Percentiles rank a stretch among this genome's conserved stretches.
phyloP scores from a whole-genome alignment of 2,797 vertebrate species.

The Propithecus perrieri region DNA sequence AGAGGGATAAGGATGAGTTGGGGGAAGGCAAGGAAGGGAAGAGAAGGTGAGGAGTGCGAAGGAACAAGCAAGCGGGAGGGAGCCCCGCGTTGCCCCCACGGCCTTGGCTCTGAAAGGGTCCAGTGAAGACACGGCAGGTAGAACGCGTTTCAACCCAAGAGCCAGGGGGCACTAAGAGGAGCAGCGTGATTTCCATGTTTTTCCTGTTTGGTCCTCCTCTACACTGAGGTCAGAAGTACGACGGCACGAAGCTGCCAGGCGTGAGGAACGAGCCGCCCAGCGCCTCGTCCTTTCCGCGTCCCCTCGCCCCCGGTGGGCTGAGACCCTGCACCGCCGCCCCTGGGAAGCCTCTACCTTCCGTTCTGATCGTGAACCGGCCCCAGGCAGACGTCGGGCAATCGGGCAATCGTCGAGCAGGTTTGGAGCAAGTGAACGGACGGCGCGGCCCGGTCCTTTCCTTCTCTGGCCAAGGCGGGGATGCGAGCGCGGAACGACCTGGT shows the following conservation, averaged over 20 bases:
- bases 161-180: background rate
- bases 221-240: background rate
- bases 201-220: background rate
- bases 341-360: background rate
- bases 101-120: background rate
- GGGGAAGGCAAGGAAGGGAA: background rate
- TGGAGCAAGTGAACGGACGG: background rate
- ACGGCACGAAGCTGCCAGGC: background rate
- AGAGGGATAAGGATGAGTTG: background rate
- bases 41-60: background rate
- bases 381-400: background rate
- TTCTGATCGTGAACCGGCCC: background rate
- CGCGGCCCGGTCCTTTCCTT: background rate
- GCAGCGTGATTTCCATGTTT: background rate
- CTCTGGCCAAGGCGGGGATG: background rate
- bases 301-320: background rate
- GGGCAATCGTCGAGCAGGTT: background rate
- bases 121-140: conserved; percentile 38
- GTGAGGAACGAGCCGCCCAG: background rate
- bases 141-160: background rate
- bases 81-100: accelerated
- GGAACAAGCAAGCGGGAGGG: background rate
- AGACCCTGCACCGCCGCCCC: background rate
- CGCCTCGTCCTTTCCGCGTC: background rate
- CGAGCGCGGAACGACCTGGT: background rate